Base-by-base conservation (phyloP, 1,140 invertebrate genomes). In the Neodiprion fabricii region DNA sequence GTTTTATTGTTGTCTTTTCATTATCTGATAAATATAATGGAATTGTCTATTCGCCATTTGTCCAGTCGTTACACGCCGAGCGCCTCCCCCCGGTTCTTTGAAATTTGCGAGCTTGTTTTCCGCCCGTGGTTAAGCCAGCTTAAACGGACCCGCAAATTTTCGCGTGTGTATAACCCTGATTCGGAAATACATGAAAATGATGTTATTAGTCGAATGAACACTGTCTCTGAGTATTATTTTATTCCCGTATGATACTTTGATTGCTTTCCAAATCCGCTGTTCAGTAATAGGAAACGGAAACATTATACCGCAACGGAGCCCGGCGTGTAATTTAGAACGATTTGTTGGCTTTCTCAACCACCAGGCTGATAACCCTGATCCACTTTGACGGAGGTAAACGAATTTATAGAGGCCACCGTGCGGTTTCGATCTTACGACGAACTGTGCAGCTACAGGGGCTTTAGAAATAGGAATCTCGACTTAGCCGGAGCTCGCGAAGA, bases 11-110 rank as follows among this genome's bases (percentile, higher is more conserved):
- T 79, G 80, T 81, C 82, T 79, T 84, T 86, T 82, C 80, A 81
- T 86, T 84, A 86, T 83, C 81, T 80, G 84, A 86, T 85, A 83
- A 84, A 85, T 82, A 81, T 81, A 86, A 85, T 83, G 79, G 79
- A 83, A 85, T 85, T 86, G 79, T 86, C 85, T 81, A 80, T 82
- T 76, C 76, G 75, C n/a, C 68, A 69, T 73, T 79, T 78, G 67
- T 14, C 14, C 72, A 21, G 14, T 67, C 65, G 61, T 81, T 77
- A 67, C 72, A 68, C 50, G 72, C 73, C 68, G 70, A 28, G 14
- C 11, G 11, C 21, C 67, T 12, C 40, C 40, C 1, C 11, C 12
- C 40, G 67, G 21, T 69, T 69, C 67, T 1, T 69, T 21, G 12
- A 69, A 69, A 69, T 69, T 69, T 69, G 67, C 67, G 67, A 69